Evolutionary conservation across 2,113 vertebrate genomes (phyloP).

Genomic region (Chloebia gouldiae): DNA sequence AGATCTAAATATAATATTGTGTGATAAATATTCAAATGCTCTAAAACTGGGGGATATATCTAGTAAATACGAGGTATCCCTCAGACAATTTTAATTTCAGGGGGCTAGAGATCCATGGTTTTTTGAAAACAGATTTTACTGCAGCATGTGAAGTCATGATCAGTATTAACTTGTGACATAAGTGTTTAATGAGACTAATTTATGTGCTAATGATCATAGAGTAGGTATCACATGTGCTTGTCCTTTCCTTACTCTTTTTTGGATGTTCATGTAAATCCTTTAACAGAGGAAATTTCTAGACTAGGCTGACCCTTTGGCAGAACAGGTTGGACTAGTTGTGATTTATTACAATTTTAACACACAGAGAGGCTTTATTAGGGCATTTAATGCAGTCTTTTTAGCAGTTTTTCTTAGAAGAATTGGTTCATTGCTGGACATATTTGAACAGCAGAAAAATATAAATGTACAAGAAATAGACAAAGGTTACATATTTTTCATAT

Average conservation of each 20-base stretch:
- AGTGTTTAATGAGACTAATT: background rate
- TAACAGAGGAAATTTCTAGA: background rate
- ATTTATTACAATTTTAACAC: background rate
- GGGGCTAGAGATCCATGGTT: rapidly evolving
- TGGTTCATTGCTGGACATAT: background rate
- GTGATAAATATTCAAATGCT: background rate
- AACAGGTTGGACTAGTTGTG: background rate
- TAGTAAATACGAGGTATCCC: background rate
- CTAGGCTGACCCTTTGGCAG: background rate
- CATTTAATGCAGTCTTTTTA: background rate
- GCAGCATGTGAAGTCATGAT: background rate
- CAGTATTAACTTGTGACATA: background rate
- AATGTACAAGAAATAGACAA: background rate
- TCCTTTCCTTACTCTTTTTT: background rate
- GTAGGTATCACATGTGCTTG: background rate
- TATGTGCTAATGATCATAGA: background rate
- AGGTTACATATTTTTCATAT: background rate
- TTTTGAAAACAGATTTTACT: background rate
- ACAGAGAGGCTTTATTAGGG: background rate
- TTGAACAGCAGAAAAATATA: background rate
- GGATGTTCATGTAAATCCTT: background rate
- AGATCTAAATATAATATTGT: background rate
- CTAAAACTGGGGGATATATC: background rate
- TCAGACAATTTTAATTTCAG: background rate
- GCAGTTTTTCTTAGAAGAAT: background rate